Evolutionary conservation across 2,797 vertebrate species (phyloP).

Genomic region (Nannoperca australis): DNA sequence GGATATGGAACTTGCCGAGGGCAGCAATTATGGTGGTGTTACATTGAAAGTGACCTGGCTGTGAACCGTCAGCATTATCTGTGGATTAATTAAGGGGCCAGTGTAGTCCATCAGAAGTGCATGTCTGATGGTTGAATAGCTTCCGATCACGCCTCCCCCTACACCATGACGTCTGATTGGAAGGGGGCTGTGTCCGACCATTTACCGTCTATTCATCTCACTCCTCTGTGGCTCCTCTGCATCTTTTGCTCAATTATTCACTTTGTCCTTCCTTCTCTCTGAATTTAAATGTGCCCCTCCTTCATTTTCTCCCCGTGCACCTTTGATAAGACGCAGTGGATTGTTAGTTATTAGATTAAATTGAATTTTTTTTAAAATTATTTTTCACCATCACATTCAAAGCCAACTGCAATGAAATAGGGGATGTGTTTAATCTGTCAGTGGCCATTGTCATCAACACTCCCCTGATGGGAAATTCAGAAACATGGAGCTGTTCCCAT

Average conservation of each 20-base stretch:
- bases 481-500: slow-evolving; percentile 56
- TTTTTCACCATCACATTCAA: slow-evolving; percentile 5
- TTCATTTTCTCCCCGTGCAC: slow-evolving; percentile 9
- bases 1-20: slow-evolving; percentile 66
- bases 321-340: slow-evolving; percentile 26
- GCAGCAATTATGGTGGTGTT: slow-evolving; percentile 58
- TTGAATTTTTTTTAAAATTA: not conserved
- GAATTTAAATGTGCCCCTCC: slow-evolving; percentile 42
- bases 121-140: not conserved
- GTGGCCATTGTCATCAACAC: slow-evolving; percentile 51
- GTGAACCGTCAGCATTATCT: slow-evolving; percentile 71
- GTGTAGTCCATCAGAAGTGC: slow-evolving; percentile 12
- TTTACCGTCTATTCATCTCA: slow-evolving; percentile 35
- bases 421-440: slow-evolving; percentile 64
- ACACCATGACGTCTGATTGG: not conserved
- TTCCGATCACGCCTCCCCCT: not conserved
- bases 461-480: slow-evolving; percentile 45
- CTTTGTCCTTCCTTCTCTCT: slow-evolving; percentile 32
- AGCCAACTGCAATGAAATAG: slow-evolving; percentile 40
- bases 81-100: slow-evolving; percentile 65
- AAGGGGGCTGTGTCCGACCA: not conserved
- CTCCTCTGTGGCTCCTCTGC: slow-evolving; percentile 4
- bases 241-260: slow-evolving; percentile 7
- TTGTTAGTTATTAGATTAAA: slow-evolving; percentile 25
- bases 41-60: slow-evolving; percentile 63